Evolutionary conservation across 2,113 vertebrate genomes (phyloP).

Genomic region (Leucopsar rothschildi): DNA sequence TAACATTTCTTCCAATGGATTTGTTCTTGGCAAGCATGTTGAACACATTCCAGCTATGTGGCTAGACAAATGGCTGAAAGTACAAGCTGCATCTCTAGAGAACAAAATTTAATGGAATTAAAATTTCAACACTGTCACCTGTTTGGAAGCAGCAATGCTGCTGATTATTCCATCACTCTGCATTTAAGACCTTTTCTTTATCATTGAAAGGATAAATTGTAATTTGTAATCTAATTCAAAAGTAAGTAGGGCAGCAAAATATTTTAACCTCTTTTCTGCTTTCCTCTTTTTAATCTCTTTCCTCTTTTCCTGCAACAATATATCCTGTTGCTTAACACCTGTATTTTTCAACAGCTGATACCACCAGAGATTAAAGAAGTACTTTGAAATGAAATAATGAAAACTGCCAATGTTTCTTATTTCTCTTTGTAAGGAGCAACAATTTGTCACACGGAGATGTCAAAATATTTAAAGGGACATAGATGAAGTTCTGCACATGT

Average conservation of each 20-base stretch:
- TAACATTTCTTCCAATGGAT: conserved; percentile 49
- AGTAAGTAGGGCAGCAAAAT: background rate
- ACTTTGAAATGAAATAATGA: background rate
- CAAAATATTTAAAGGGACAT: background rate
- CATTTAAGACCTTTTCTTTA: background rate
- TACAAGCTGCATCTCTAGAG: conserved; percentile 11
- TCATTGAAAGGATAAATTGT: background rate
- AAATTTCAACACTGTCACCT: conserved; percentile 28
- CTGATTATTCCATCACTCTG: background rate
- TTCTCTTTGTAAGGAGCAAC: background rate
- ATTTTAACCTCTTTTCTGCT: background rate
- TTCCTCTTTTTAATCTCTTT: background rate
- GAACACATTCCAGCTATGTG: conserved; percentile 24
- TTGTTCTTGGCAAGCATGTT: conserved; percentile 57
- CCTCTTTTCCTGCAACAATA: background rate
- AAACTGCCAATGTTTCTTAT: background rate
- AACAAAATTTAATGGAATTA: background rate
- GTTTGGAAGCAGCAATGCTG: background rate
- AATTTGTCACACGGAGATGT: background rate
- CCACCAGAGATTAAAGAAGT: background rate
- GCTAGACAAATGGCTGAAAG: conserved; percentile 49
- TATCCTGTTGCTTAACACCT: background rate
- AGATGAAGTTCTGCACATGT: background rate
- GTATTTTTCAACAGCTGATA: background rate
- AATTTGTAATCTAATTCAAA: background rate